Conservation (phyloP, 2,888 invertebrate genomes). For the Erebia palarica region DNA sequence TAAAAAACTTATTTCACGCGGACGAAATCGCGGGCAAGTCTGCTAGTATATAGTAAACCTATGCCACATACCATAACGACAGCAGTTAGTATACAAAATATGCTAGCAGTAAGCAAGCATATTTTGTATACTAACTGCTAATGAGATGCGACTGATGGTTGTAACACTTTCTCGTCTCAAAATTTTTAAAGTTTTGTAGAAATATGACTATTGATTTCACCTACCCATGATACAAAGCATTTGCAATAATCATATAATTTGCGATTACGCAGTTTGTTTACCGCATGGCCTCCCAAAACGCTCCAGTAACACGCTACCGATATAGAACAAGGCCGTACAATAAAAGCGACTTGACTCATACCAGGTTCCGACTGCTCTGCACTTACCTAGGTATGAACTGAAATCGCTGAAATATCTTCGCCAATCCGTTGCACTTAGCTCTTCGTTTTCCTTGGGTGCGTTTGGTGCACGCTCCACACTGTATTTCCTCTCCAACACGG, state of each 20-base stretch:
- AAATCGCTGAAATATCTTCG: slow-evolving; percentile 77
- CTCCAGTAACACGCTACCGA: slow-evolving; percentile 73
- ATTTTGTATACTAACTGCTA: not conserved
- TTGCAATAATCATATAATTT: slow-evolving; percentile 46
- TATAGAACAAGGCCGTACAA: slow-evolving; percentile 77
- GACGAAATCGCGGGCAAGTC: too few species aligned
- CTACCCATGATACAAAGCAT: slow-evolving; percentile 25
- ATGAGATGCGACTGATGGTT: not conserved
- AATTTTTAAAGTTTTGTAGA: not conserved
- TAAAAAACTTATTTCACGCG: too few species aligned
- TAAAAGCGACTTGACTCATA: slow-evolving; percentile 71
- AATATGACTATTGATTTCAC: not conserved
- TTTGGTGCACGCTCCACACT: slow-evolving; percentile 70
- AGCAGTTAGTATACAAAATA: too few species aligned
- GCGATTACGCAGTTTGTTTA: slow-evolving; percentile 75
- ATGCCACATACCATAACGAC: too few species aligned
- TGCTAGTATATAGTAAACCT: too few species aligned
- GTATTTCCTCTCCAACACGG: slow-evolving; percentile 83
- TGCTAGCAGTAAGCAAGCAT: too few species aligned
- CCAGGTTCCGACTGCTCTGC: slow-evolving; percentile 47
- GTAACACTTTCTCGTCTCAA: not conserved
- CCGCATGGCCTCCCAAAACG: slow-evolving; percentile 61
- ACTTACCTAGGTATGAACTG: slow-evolving; percentile 80
- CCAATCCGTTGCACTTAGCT: slow-evolving; percentile 71
- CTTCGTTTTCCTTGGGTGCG: slow-evolving; percentile 63